These are phyloP conservation scores for Nomada flava DNA, from an alignment of 2,888 invertebrate species.

Conservation along the genomic window DNA sequence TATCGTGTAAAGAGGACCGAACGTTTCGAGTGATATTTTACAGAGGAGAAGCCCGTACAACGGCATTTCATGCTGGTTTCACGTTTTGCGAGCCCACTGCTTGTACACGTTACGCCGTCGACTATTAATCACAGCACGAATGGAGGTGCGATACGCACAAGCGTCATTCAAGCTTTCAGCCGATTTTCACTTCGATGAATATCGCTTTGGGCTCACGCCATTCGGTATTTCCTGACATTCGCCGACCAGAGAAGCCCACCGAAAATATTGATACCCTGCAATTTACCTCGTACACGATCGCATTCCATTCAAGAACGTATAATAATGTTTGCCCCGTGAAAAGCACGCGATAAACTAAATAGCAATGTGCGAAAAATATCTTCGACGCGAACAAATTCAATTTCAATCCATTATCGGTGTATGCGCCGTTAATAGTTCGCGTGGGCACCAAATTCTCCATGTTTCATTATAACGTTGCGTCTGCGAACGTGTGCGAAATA, in stretches of 20 bases:
- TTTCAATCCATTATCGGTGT: not conserved
- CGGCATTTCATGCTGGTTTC: constrained; percentile 42
- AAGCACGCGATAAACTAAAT: not conserved
- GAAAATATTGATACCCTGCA: constrained; percentile 12
- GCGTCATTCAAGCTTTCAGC: constrained; percentile 62
- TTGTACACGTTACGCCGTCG: constrained; percentile 35
- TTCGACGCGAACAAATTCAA: not conserved
- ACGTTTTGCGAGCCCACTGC: constrained; percentile 36
- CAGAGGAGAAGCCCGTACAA: constrained; percentile 20
- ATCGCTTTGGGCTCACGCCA: constrained; percentile 44
- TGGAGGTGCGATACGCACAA: constrained; percentile 58
- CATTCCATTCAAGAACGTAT: too few species aligned
- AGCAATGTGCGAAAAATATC: not conserved
- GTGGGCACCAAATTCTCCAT: not conserved
- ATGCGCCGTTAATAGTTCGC: not conserved
- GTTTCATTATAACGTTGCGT: not conserved
- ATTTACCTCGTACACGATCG: not conserved
- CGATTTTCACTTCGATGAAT: constrained; percentile 65
- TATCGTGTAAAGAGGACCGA: constrained; percentile 26
- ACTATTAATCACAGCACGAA: constrained; percentile 61
- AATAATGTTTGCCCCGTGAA: not conserved
- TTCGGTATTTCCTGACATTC: constrained; percentile 43
- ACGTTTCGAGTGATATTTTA: constrained; percentile 48
- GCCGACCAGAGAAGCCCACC: constrained; percentile 2
- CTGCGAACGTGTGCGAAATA: not conserved